Conservation (phyloP, 2,888 invertebrate genomes). For the Drosophila helvetica region DNA sequence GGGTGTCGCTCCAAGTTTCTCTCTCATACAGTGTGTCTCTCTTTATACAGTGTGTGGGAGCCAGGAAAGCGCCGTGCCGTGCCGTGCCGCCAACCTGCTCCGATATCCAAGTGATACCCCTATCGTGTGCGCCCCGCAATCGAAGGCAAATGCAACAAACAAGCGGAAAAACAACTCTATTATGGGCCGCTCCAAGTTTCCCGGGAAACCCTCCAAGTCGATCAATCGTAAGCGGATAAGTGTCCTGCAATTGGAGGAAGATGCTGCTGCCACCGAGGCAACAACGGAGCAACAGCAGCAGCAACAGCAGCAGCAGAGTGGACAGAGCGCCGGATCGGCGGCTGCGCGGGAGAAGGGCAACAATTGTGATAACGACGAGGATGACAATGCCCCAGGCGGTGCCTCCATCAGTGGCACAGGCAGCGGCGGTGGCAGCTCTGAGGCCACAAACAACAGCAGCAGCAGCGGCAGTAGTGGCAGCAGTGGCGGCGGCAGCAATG, state of each 20-base stretch:
- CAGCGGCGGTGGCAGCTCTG: conserved; percentile 14
- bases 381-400: conserved; percentile 71
- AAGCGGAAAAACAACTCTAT: conserved; percentile 49
- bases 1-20: conserved; percentile 36
- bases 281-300: conserved; percentile 37
- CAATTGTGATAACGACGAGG: conserved; percentile 78
- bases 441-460: conserved; percentile 30
- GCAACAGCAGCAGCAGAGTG: conserved; percentile 46
- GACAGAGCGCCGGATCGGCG: conserved; percentile 55
- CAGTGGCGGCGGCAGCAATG: conserved; percentile 40
- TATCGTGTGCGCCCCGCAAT: conserved; percentile 28
- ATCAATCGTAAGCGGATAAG: conserved; percentile 93
- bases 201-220: conserved; percentile 94
- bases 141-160: conserved; percentile 62
- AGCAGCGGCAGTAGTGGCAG: conserved; percentile 32
- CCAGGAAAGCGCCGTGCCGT: conserved; percentile 31
- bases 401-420: conserved; percentile 39
- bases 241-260: conserved; percentile 85
- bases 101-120: conserved; percentile 1
- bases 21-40: conserved; percentile 36
- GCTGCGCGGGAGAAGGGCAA: conserved; percentile 68
- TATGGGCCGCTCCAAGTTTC: conserved; percentile 87
- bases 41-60: conserved; percentile 30
- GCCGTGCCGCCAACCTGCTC: conserved; percentile 13
- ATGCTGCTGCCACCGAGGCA: conserved; percentile 51